A percentile compares a stretch with the other conserved stretches of the same genome.
phyloP scores from a whole-genome alignment of 2,888 invertebrate genomes.

The Thereva nobilitata region DNA sequence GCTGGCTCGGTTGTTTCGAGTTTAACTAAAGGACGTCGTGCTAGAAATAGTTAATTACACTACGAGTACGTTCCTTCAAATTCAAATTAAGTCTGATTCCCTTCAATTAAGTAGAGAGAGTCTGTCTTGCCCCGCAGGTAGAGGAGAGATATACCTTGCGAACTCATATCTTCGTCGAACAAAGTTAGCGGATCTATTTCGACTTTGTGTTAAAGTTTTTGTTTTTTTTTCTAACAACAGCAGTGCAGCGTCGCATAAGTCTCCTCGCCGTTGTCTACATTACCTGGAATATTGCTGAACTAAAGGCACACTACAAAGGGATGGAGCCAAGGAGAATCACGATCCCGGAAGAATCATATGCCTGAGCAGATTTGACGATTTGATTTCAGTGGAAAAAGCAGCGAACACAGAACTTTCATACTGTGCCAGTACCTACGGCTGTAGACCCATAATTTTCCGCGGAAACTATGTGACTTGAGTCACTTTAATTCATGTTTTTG shows the following conservation, averaged over 20 bases:
- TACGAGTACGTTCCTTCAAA: slow-evolving; percentile 20
- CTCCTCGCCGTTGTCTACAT: slow-evolving; percentile 15
- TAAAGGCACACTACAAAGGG: slow-evolving; percentile 42
- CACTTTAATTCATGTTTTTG: slow-evolving; percentile 35
- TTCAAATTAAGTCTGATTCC: slow-evolving; percentile 33
- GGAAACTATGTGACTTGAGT: slow-evolving; percentile 34
- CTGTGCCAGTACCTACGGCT: slow-evolving; percentile 16
- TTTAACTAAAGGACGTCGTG: slow-evolving; percentile 5
- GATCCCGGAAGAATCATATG: slow-evolving; percentile 54
- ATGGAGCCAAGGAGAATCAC: slow-evolving; percentile 52
- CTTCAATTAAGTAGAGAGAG: slow-evolving; percentile 28
- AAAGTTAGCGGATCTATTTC: background rate
- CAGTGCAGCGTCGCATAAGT: slow-evolving; percentile 20
- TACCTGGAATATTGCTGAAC: slow-evolving; percentile 35
- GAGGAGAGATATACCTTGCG: too few species aligned
- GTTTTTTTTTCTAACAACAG: background rate
- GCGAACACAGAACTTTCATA: slow-evolving; percentile 26
- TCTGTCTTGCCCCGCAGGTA: background rate
- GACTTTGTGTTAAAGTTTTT: background rate
- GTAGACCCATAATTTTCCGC: slow-evolving; percentile 35
- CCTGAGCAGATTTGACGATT: slow-evolving; percentile 37
- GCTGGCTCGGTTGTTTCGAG: background rate
- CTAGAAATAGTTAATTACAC: slow-evolving; percentile 31
- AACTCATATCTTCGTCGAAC: too few species aligned
- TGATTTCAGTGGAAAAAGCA: slow-evolving; percentile 33